Percentiles rank a stretch among this genome's conserved stretches.
phyloP scores from a whole-genome alignment of 2,797 vertebrate genomes.

The Tapera naevia region DNA sequence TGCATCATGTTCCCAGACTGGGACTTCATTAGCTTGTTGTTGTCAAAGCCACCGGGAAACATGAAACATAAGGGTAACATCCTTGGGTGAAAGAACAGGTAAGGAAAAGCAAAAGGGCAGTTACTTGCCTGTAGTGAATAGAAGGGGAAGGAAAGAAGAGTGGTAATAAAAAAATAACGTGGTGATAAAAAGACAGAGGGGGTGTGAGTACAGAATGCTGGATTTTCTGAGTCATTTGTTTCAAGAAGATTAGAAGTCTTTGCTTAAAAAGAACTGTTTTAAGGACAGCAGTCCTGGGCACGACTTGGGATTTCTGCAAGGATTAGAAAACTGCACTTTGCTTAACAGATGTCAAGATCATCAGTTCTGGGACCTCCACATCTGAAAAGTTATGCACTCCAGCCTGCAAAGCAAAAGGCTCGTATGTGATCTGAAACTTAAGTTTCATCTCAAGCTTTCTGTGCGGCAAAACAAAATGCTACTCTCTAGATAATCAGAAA shows the following conservation, averaged over 20 bases:
- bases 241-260: background rate
- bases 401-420: slow-evolving; percentile 10
- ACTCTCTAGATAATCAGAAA: slow-evolving; percentile 32
- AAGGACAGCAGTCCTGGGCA: background rate
- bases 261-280: background rate
- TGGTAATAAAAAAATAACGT: background rate
- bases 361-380: slow-evolving; percentile 7
- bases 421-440: slow-evolving; percentile 34
- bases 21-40: background rate
- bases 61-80: background rate
- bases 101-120: background rate
- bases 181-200: background rate
- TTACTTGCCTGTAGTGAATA: background rate
- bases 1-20: background rate
- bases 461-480: slow-evolving; percentile 36
- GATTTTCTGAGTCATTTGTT: background rate
- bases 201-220: background rate
- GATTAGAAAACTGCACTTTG: background rate
- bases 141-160: background rate
- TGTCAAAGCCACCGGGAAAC: background rate
- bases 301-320: background rate
- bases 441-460: background rate
- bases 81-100: background rate
- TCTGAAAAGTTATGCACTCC: background rate
- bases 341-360: slow-evolving; percentile 29